phyloP scores from a whole-genome alignment of 2,888 invertebrate species.

The Silvanus unidentatus region DNA sequence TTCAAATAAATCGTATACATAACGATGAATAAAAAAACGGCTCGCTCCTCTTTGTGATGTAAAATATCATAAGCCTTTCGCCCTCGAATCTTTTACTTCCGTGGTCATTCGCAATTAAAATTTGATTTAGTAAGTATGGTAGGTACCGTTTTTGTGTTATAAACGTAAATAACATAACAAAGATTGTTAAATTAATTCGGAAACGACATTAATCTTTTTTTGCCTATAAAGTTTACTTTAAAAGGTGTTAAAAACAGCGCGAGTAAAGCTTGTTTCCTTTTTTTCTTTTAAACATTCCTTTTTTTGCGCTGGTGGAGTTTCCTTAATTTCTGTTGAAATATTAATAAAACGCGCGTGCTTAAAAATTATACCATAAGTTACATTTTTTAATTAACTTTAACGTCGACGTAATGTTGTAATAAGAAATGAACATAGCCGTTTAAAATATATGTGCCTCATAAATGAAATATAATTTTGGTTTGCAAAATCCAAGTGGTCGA shows the following conservation, averaged over 20 bases:
- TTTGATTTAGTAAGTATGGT: no score
- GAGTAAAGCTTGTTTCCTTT: conserved; percentile 1
- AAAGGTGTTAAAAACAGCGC: conserved; percentile 4
- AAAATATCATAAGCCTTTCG: no score
- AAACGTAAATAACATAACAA: no score
- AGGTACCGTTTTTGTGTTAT: no score
- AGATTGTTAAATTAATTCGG: not conserved
- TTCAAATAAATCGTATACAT: no score
- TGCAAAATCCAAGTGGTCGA: conserved; percentile 12
- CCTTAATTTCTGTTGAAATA: conserved; percentile 19
- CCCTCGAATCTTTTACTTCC: no score
- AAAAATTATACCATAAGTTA: conserved; percentile 22
- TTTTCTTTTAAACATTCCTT: not conserved
- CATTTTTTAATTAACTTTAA: conserved; percentile 24
- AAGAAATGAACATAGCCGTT: conserved; percentile 17
- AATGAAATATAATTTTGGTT: conserved; percentile 5
- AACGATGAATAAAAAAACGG: no score
- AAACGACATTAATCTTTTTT: conserved; percentile 4
- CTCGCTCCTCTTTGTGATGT: no score
- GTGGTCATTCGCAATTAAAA: no score
- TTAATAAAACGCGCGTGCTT: conserved; percentile 15
- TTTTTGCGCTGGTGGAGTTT: conserved; percentile 3
- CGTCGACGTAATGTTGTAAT: conserved; percentile 19
- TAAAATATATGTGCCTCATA: not conserved
- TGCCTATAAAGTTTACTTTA: conserved; percentile 1